phyloP scores from a whole-genome alignment of 2,888 invertebrate genomes.

The Hirudinaria manillensis region DNA sequence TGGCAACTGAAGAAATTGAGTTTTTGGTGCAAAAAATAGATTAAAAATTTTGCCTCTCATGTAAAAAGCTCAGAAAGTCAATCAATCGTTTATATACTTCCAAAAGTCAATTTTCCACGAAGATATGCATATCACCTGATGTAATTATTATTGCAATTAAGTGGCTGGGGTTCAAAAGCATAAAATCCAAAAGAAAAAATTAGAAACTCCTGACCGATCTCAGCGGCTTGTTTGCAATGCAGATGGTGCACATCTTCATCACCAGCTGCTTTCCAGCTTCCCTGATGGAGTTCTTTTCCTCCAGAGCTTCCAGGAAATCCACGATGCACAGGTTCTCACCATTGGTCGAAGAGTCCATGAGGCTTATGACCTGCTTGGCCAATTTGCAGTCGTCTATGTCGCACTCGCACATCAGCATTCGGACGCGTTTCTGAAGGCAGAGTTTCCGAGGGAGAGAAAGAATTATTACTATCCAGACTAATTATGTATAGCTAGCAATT shows the following conservation, averaged over 20 bases:
- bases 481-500: too few relatives aligned
- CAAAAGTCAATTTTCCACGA: too few relatives aligned
- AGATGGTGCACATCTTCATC: neutral
- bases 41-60: too few relatives aligned
- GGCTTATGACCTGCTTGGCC: neutral
- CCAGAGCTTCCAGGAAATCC: neutral
- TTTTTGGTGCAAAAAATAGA: too few relatives aligned
- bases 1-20: too few relatives aligned
- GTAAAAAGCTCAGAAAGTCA: too few relatives aligned
- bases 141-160: too few relatives aligned
- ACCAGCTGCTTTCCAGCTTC: too few relatives aligned
- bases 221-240: neutral
- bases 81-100: too few relatives aligned
- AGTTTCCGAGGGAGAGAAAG: neutral
- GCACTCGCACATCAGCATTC: neutral
- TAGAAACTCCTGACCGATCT: neutral
- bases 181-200: too few relatives aligned
- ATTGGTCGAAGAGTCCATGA: neutral
- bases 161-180: too few relatives aligned
- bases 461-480: neutral
- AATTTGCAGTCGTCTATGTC: neutral
- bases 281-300: neutral
- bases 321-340: neutral
- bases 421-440: neutral
- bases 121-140: too few relatives aligned